Percentiles rank a stretch among this genome's conserved stretches.
Conservation (phyloP, 2,113 vertebrate genomes). For the Accipiter cooperii region DNA sequence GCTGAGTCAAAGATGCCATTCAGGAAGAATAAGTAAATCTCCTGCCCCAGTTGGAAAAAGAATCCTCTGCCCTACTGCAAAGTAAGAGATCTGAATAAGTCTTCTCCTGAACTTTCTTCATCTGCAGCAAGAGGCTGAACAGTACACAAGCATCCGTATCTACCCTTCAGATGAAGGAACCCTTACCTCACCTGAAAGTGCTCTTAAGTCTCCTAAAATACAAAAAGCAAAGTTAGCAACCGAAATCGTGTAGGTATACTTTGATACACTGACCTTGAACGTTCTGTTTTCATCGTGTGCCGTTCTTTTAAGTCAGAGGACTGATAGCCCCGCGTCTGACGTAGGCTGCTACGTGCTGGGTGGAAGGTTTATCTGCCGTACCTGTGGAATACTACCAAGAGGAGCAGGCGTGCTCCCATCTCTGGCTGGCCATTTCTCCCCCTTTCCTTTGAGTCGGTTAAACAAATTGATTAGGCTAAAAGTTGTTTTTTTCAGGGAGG, state of each 20-base stretch:
- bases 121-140: background rate
- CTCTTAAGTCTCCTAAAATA: background rate
- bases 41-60: background rate
- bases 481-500: background rate
- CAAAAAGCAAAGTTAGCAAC: background rate
- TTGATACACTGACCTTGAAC: background rate
- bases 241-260: accelerated
- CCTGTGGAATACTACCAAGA: background rate
- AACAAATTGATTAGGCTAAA: background rate
- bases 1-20: background rate
- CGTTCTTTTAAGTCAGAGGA: background rate
- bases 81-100: background rate
- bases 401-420: background rate
- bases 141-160: accelerated
- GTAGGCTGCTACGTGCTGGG: accelerated
- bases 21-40: background rate
- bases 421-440: background rate
- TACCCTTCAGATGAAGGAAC: background rate
- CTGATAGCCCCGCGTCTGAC: accelerated
- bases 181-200: background rate
- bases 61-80: background rate
- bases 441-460: background rate
- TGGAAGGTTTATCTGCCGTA: background rate
- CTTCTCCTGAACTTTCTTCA: background rate
- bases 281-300: background rate